Evolutionary conservation across 2,888 invertebrate genomes (phyloP).

Genomic region (Oscheius onirici): DNA sequence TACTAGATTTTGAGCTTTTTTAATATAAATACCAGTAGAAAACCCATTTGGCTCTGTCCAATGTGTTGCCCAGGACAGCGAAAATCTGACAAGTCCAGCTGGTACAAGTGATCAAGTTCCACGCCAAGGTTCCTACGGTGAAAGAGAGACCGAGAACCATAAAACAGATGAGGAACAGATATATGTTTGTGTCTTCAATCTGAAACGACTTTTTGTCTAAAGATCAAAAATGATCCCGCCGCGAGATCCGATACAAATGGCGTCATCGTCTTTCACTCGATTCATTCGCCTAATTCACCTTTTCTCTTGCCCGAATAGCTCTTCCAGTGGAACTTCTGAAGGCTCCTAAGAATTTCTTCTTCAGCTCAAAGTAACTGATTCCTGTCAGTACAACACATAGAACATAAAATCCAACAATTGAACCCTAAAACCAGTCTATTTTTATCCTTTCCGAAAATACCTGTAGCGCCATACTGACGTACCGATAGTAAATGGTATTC

Average conservation of each 20-base stretch:
- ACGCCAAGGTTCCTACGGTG: background rate
- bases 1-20: too few relatives aligned
- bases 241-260: too few relatives aligned
- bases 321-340: slow-evolving; percentile 18
- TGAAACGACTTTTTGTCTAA: background rate
- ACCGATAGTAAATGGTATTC: background rate
- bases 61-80: background rate
- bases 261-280: too few relatives aligned
- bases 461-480: background rate
- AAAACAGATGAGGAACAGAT: background rate
- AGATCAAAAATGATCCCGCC: too few relatives aligned
- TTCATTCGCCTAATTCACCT: background rate
- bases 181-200: slow-evolving; percentile 2
- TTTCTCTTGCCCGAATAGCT: background rate
- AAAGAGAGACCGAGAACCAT: background rate
- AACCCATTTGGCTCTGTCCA: slow-evolving; percentile 3
- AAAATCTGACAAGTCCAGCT: background rate
- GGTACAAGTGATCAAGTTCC: background rate
- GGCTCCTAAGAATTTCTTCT: background rate
- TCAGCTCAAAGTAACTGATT: background rate
- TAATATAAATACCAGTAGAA: slow-evolving; percentile 21
- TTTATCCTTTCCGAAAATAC: background rate
- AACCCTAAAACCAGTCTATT: background rate
- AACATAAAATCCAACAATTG: background rate
- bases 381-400: background rate